A percentile compares a stretch with the other conserved stretches of the same genome.
These are phyloP conservation scores for Diplazon laetatorius DNA, from an alignment of 2,888 invertebrate species.

Conservation along the genomic window DNA sequence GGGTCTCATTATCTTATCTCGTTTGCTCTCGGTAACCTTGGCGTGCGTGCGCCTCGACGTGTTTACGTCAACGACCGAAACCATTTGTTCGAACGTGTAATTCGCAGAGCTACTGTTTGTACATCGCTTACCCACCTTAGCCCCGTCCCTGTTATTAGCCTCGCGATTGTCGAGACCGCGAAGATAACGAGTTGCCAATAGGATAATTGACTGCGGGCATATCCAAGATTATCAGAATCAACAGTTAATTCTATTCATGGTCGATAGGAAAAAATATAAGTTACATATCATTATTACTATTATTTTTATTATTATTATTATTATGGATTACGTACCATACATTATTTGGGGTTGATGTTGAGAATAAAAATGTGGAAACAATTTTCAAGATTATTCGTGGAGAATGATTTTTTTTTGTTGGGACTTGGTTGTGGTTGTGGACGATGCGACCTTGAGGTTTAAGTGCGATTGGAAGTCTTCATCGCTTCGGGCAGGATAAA, in stretches of 20 bases:
- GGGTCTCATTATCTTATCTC: slow-evolving; percentile 22
- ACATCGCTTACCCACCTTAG: neutral
- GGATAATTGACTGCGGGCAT: slow-evolving; percentile 15
- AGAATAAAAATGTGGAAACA: neutral
- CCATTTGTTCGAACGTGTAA: neutral
- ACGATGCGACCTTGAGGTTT: slow-evolving; percentile 4
- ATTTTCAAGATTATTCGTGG: slow-evolving; percentile 2
- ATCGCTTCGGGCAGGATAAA: neutral
- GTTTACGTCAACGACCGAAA: neutral
- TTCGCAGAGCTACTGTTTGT: neutral
- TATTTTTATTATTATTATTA: neutral
- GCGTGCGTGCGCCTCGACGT: slow-evolving; percentile 20
- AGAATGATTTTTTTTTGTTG: neutral
- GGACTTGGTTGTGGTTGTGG: neutral
- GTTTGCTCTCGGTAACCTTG: slow-evolving; percentile 23
- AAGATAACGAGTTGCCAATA: slow-evolving; percentile 17
- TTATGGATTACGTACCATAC: slow-evolving; percentile 1
- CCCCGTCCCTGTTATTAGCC: slow-evolving; percentile 11
- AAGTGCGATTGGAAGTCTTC: slow-evolving; percentile 21
- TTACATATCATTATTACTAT: no score
- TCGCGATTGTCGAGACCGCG: neutral
- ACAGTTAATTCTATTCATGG: neutral
- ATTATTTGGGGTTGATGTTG: neutral
- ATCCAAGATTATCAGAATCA: neutral
- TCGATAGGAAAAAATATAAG: neutral